Base-by-base conservation (phyloP, 2,113 vertebrate genomes). In the Epinephelus lanceolatus region DNA sequence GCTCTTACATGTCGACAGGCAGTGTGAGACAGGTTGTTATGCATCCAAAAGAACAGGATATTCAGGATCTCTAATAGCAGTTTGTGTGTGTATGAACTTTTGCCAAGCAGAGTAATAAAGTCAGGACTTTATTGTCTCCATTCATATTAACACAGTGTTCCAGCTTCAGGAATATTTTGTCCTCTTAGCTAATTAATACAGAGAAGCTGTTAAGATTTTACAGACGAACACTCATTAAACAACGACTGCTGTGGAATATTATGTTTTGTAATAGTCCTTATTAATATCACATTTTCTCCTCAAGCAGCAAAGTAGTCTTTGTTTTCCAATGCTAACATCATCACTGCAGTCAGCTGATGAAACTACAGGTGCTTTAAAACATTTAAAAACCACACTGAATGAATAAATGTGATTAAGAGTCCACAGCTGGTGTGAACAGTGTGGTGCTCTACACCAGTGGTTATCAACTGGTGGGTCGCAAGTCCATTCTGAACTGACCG, bases 11-110 rank as follows among this genome's bases (percentile, higher is more conserved):
- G 42, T 11, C 13, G 45, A 80, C 4, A 66, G 23, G 5, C 37
- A 52, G 5, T 15, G 25, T 67, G 15, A 59, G 5, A 40, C 23
- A 65, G n/a, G 13, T 37, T 37, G 19, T 66, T n/a, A 45, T 56
- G 47, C 21, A 23, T 62, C 45, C 61, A 80, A 57, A 49, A 52
- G 61, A 57, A 68, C 15, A 3, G 15, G 13, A 49, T 47, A 52
- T 66, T 71, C 21, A 72, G 21, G n/a, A 45, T 83, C 55, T 45
- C 62, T 66, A 21, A 60, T 51, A 56, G 25, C 2, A 56, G 9
- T 55, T 51, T 19, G 10, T 12, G 6, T 30, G 42, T 11, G 65
- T 27, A 17, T n/a, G 53, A 56, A 11, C n/a, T 30, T 27, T 40
- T 42, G 61, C 61, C 19, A 40, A 21, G 61, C 61, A 63, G 6